Base-by-base conservation (phyloP, 2,888 invertebrate species). In the Leuctra nigra region DNA sequence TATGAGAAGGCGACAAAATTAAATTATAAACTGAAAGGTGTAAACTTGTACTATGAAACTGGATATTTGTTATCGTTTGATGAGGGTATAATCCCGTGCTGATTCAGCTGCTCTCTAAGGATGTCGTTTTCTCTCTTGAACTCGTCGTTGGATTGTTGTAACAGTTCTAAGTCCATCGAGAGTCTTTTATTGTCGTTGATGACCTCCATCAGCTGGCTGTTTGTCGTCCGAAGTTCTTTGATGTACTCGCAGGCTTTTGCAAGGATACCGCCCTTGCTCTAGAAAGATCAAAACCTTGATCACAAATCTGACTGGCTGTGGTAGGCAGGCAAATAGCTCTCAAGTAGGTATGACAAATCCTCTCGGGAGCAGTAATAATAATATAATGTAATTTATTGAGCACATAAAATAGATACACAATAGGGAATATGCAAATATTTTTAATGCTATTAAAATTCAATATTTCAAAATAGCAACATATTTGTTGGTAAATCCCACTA, bases 241-340 rank as follows among this genome's bases (percentile, higher is more conserved):
- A 97, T 95, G 71, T 96, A 91, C 69, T 96, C 95, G 71, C 94
- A 96, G 0, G 96, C 95, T 73, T 94, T 96, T 4, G 94, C 91
- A 64, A 97, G 73, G 65, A 96, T 95, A 56, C 93, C 94, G 14
- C 96, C 95, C 77, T 97, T 97, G 68, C 94, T 95, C 80, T 90
- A 81, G 35, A 63, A 65, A 56, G 14, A 33, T 6, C 7, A 9
- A 16, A 2, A 9, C 14, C 2, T n/a, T n/a, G n/a, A n/a, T n/a
- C n/a, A n/a, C n/a, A n/a, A n/a, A n/a, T n/a, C n/a, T n/a, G n/a
- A n/a, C n/a, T n/a, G n/a, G n/a, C n/a, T n/a, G n/a, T n/a, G n/a
- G n/a, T n/a, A n/a, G n/a, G n/a, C n/a, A n/a, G n/a, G n/a, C n/a
- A n/a, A n/a, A n/a, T n/a, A n/a, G n/a, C n/a, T n/a, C n/a, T n/a